Conservation (phyloP, 2,797 vertebrate genomes). For the Trachurus trachurus region DNA sequence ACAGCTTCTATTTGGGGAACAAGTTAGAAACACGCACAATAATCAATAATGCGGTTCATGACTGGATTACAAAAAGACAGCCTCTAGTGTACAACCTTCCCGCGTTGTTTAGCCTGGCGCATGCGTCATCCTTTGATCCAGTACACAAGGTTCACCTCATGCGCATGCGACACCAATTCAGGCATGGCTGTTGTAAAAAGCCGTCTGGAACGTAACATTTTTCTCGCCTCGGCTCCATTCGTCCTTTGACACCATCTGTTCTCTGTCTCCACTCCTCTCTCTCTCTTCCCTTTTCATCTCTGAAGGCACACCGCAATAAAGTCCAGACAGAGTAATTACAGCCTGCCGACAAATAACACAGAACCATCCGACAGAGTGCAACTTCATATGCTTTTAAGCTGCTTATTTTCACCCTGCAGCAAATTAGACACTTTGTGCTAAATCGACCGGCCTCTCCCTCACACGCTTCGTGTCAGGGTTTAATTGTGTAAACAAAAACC, state of each 20-base stretch:
- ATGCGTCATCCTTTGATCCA: background rate
- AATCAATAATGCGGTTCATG: too few species aligned
- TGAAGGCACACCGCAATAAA: slow-evolving; percentile 51
- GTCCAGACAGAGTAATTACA: slow-evolving; percentile 73
- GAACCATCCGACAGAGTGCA: slow-evolving; percentile 51
- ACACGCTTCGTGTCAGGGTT: slow-evolving; percentile 49
- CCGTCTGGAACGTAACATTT: slow-evolving; percentile 8
- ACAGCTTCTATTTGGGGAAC: too few species aligned
- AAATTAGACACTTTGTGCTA: slow-evolving; percentile 70
- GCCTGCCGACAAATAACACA: slow-evolving; percentile 60
- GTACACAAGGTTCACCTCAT: background rate
- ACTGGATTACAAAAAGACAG: background rate
- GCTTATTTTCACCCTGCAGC: slow-evolving; percentile 62
- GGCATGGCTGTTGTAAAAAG: slow-evolving; percentile 22
- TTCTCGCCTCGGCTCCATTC: background rate
- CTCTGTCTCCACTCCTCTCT: slow-evolving; percentile 26
- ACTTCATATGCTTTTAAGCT: slow-evolving; percentile 72
- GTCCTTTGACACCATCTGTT: slow-evolving; percentile 42
- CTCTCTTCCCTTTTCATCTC: slow-evolving; percentile 51
- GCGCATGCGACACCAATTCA: background rate
- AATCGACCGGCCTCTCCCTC: slow-evolving; percentile 54
- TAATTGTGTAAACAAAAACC: slow-evolving; percentile 70
- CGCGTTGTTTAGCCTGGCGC: background rate
- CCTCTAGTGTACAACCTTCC: background rate
- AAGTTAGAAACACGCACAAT: too few species aligned